Conservation (phyloP, 2,113 vertebrate genomes). For the Notarius quadriscutis region DNA sequence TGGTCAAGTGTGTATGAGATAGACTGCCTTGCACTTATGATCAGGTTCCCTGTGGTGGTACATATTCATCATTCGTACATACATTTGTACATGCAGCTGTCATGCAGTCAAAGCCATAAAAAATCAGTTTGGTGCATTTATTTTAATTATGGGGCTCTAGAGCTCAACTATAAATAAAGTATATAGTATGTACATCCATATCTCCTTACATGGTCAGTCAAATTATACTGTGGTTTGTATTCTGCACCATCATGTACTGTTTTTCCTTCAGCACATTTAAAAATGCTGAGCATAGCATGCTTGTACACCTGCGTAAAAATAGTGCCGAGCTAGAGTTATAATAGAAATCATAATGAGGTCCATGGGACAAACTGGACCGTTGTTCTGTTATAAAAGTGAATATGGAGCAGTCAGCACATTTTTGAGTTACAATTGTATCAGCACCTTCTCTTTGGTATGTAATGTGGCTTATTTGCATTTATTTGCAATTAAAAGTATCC, state of each 20-base stretch:
- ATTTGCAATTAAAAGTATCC: neutral
- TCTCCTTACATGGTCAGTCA: neutral
- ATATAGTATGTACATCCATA: neutral
- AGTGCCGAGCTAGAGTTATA: neutral
- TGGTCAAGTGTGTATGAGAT: too few species aligned
- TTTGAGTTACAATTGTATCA: neutral
- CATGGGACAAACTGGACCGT: neutral
- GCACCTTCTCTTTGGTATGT: neutral
- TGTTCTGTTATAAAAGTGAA: neutral
- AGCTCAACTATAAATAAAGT: neutral
- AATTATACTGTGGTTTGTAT: neutral
- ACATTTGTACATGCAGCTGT: too few species aligned
- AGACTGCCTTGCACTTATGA: too few species aligned
- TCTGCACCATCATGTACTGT: neutral
- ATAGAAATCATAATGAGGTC: slow-evolving; percentile 4
- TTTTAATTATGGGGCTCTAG: too few species aligned
- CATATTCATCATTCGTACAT: too few species aligned
- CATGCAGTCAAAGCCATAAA: too few species aligned
- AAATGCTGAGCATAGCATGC: neutral
- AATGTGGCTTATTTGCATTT: slow-evolving; percentile 4
- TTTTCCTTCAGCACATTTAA: neutral
- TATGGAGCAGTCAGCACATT: neutral
- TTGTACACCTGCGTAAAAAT: neutral
- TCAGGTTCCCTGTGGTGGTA: too few species aligned
- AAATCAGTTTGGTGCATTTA: too few species aligned